phyloP scores from a whole-genome alignment of 2,113 vertebrate species.

The Anguilla rostrata region DNA sequence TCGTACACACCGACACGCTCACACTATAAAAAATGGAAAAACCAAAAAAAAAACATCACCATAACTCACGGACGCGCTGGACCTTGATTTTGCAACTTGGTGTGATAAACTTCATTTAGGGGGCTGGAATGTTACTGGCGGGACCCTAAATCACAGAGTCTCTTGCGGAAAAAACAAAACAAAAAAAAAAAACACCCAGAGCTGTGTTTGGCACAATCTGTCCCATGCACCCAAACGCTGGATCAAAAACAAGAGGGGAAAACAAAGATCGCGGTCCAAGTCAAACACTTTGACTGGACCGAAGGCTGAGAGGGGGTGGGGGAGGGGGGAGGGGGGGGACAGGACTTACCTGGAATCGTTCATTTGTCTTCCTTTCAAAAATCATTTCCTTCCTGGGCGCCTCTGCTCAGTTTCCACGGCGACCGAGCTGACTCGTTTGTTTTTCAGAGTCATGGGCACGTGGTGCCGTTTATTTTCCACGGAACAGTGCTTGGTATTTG shows the following conservation, averaged over 20 bases:
- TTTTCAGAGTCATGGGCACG: conserved; percentile 39
- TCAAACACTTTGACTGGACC: conserved; percentile 21
- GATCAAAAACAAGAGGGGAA: neutral
- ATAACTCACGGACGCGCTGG: neutral
- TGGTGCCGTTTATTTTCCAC: conserved; percentile 38
- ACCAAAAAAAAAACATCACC: too few relatives aligned
- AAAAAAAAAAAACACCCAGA: neutral
- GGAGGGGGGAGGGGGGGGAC: conserved; percentile 6
- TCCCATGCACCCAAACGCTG: neutral
- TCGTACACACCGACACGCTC: neutral
- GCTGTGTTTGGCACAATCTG: neutral
- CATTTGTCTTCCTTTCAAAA: conserved; percentile 37
- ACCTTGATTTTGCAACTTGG: conserved; percentile 27
- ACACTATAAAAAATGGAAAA: too few relatives aligned
- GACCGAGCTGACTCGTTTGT: conserved; percentile 50
- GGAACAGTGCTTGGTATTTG: conserved; percentile 9
- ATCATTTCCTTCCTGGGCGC: conserved; percentile 25
- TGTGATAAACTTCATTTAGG: conserved; percentile 23
- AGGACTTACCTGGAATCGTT: conserved; percentile 55
- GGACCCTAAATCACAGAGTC: conserved; percentile 14
- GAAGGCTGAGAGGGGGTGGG: neutral
- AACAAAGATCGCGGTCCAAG: conserved; percentile 22
- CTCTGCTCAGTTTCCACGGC: conserved; percentile 21
- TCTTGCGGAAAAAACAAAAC: neutral
- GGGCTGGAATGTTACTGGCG: conserved; percentile 13